Evolutionary conservation across 2,113 vertebrate genomes (phyloP).

Genomic region (Myanophis thanlyinensis): DNA sequence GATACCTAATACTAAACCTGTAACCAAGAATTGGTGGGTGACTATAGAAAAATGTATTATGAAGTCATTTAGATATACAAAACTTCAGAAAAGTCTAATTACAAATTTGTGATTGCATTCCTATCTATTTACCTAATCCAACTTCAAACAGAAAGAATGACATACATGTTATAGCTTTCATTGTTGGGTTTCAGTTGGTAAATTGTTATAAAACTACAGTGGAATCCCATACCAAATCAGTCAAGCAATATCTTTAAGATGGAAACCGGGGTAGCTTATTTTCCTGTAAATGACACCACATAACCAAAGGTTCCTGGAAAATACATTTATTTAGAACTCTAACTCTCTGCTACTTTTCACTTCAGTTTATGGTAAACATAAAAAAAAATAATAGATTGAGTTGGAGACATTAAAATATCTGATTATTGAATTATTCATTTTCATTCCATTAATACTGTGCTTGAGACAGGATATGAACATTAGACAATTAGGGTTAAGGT

Average conservation of each 20-base stretch:
- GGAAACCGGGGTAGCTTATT: neutral
- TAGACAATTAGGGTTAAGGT: neutral
- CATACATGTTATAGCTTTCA: neutral
- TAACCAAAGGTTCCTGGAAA: constrained; percentile 36
- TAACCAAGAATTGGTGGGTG: neutral
- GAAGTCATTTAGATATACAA: neutral
- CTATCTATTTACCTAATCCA: neutral
- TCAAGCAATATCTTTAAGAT: constrained; percentile 28
- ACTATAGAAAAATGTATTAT: neutral
- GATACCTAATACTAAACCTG: neutral
- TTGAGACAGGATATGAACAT: neutral
- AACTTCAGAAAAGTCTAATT: neutral
- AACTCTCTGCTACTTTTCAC: constrained; percentile 33
- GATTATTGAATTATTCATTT: constrained; percentile 46
- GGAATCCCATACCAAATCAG: neutral
- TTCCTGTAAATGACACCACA: constrained; percentile 29
- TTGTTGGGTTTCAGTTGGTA: neutral
- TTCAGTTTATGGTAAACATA: neutral
- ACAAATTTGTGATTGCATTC: neutral
- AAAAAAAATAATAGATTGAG: constrained; percentile 22
- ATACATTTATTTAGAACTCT: constrained; percentile 35
- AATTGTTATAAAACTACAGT: constrained; percentile 2
- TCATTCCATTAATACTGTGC: constrained; percentile 39
- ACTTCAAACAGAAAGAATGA: neutral
- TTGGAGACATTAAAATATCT: constrained; percentile 29